A percentile compares a stretch with the other conserved stretches of the same genome.
Evolutionary conservation across 2,113 vertebrate genomes (phyloP).

Genomic region (Isurus oxyrinchus): DNA sequence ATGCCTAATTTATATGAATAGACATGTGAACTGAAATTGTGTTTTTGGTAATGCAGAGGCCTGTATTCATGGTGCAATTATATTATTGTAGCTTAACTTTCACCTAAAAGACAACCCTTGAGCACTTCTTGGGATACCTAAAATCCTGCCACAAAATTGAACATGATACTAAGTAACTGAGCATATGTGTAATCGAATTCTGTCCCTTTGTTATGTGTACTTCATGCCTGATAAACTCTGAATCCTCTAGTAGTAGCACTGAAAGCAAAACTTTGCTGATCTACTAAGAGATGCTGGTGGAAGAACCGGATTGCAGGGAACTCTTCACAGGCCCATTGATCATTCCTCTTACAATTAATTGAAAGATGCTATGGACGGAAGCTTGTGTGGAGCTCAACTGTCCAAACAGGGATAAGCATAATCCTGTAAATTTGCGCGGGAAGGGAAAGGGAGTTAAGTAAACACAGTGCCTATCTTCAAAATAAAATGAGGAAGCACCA

Average conservation of each 20-base stretch:
- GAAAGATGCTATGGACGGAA: background rate
- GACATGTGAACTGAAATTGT: background rate
- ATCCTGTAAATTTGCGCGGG: background rate
- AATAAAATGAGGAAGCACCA: background rate
- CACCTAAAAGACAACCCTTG: background rate
- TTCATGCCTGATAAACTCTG: background rate
- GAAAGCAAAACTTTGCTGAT: background rate
- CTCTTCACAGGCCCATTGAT: background rate
- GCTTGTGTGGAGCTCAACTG: background rate
- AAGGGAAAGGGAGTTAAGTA: background rate
- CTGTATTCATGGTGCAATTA: background rate
- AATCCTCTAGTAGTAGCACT: background rate
- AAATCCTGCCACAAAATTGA: background rate
- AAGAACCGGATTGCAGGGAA: background rate
- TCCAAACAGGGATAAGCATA: background rate
- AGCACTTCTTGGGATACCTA: background rate
- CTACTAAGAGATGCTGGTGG: background rate
- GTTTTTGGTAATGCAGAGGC: background rate
- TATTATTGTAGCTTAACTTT: background rate
- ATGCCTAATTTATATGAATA: background rate
- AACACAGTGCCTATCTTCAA: too few relatives aligned
- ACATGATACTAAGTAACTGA: background rate
- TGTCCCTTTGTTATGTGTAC: background rate
- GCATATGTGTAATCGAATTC: background rate
- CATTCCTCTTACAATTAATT: background rate